Evolutionary conservation across 2,797 vertebrate species (phyloP), one percentile per base, ranked within the genome.

Genomic region (Sebastes taczanowskii): DNA sequence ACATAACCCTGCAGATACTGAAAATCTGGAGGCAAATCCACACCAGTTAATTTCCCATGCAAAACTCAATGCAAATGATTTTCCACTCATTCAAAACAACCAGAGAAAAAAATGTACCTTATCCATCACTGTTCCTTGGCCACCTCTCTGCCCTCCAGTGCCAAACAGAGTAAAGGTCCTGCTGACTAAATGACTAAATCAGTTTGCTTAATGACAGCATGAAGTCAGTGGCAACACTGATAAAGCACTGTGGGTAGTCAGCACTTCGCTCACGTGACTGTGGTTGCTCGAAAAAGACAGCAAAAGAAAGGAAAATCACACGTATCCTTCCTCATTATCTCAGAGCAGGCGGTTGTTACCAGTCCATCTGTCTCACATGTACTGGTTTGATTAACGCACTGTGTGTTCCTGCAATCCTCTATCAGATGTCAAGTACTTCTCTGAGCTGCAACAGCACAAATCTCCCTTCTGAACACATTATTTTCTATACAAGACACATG

Each of bases 301-400:
- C 2, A 32, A 58, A 60, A 77, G 16, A 70, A 78, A 86, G 6
- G 18, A 73, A 77, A 83, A 80, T 83, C 78, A 80, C 79, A 77
- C 35, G 10, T 11, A 23, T 29, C 38, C 35, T 66, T 81, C 64
- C 61, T 83, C 52, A 49, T 71, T 52, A 63, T 69, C 65, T 71
- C n/a, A 55, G 63, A 73, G 66, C 58, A 73, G 71, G 55, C 83
- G 80, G 74, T 73, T 78, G 62, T 69, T 53, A 60, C 49, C 72
- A 60, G 70, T 78, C 83, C 84, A 89, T 90, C 89, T 90, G 86
- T 84, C 86, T 86, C 79, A 68, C 77, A 81, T 71, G 63, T 49
- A 73, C 65, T 71, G 75, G 64, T 80, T 49, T 61, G 34, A 82
- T 85, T 66, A 75, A 61, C 46, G 52, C 68, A 22, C 81, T 27